Percentiles rank a stretch among this genome's conserved stretches.
Evolutionary conservation across 2,888 invertebrate species (phyloP).

Genomic region (Apoda limacodes): DNA sequence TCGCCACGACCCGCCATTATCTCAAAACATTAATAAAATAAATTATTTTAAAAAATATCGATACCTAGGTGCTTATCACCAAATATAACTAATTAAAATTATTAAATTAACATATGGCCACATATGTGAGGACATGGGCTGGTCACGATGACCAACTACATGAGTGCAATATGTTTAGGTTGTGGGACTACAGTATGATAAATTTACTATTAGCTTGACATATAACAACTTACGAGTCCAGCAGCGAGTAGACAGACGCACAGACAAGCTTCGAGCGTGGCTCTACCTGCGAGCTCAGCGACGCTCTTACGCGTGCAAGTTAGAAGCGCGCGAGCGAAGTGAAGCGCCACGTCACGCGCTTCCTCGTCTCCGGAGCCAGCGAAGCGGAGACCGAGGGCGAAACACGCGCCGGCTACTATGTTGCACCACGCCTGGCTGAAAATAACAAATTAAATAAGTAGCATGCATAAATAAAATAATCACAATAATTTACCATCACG

Average conservation of each 20-base stretch:
- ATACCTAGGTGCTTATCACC: too few species aligned
- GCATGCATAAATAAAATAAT: too few species aligned
- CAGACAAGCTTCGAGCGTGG: constrained; percentile 90
- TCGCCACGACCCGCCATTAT: constrained; percentile 97
- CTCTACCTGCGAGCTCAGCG: constrained; percentile 89
- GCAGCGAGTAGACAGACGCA: constrained; percentile 85
- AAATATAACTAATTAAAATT: too few species aligned
- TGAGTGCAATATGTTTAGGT: too few species aligned
- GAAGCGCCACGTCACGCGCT: constrained; percentile 83
- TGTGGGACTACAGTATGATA: too few species aligned
- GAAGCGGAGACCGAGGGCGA: constrained; percentile 92
- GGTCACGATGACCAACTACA: not conserved
- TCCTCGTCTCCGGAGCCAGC: constrained; percentile 90
- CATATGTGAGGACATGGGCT: not conserved
- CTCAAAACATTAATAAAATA: constrained; percentile 33
- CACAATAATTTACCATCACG: too few species aligned
- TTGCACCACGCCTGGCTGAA: constrained; percentile 95
- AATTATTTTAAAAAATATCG: too few species aligned
- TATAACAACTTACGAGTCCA: constrained; percentile 82
- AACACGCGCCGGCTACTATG: constrained; percentile 93
- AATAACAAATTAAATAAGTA: constrained; percentile 9
- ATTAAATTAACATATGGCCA: too few species aligned
- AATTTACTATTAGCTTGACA: too few species aligned
- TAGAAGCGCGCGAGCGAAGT: constrained; percentile 78
- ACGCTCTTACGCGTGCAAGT: constrained; percentile 76